phyloP scores from a whole-genome alignment of 2,797 vertebrate species.

The Acanthis flammea region DNA sequence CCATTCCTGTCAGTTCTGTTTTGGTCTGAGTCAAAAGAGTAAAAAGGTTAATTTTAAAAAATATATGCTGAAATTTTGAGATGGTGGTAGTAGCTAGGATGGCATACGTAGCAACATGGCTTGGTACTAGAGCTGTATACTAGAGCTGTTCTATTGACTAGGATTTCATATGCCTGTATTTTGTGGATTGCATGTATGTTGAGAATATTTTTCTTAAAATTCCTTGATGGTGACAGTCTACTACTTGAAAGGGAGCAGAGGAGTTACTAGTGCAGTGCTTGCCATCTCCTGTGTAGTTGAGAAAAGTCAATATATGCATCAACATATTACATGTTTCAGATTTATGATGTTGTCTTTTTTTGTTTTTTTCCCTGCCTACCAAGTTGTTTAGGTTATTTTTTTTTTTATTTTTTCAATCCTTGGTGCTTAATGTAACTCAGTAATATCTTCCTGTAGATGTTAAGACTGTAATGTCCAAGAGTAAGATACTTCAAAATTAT shows the following conservation, averaged over 20 bases:
- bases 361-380: rapidly evolving
- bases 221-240: neutral
- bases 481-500: neutral
- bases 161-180: neutral
- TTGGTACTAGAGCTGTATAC: neutral
- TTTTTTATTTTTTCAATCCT: neutral
- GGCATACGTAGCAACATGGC: neutral
- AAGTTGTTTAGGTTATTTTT: neutral
- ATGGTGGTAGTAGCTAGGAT: neutral
- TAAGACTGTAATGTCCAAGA: neutral
- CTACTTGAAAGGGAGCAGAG: neutral
- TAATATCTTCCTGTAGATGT: neutral
- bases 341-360: neutral
- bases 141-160: neutral
- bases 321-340: neutral
- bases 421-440: neutral
- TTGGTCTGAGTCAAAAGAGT: neutral
- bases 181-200: neutral
- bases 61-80: neutral
- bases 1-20: neutral
- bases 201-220: neutral
- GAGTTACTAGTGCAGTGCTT: neutral
- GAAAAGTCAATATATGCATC: neutral
- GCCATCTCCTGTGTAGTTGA: neutral
- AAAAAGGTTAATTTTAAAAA: neutral